Base-by-base conservation (phyloP, 2,888 invertebrate genomes). In the Orthosia cruda region DNA sequence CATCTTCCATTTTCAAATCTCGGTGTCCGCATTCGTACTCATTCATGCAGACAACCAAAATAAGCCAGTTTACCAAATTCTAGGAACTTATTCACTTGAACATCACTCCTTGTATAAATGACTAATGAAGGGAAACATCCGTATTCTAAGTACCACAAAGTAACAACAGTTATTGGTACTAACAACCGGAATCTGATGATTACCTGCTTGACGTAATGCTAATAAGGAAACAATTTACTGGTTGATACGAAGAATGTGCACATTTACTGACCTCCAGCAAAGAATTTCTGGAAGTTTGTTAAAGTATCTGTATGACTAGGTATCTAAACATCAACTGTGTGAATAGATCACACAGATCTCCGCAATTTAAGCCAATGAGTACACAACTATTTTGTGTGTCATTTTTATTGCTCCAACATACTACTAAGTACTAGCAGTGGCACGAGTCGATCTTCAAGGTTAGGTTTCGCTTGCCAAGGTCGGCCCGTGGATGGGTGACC, bases 161-260 rank as follows among this genome's bases (percentile, higher is more conserved):
- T 57, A 47, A 13, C n/a, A 26, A 45, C 54, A 47, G 52, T 47
- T 16, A 57, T 55, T 49, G 45, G 12, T 40, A 3, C 32, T 75
- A 78, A 75, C 57, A 16, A 75, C 81, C 81, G 78, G 78, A 75
- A 67, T 23, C 52, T 67, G 52, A n/a, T 74, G 75, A 81, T 78
- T 78, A 67, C 61, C 62, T 32, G 32, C 49, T 76, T 61, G 23
- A 50, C 54, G 47, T 57, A 81, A 78, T 81, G 67, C 40, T 77
- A 80, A 77, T 59, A 77, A 80, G 77, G 77, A 77, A 80, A 26
- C 40, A 75, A 75, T 78, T 78, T 78, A 78, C 81, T 52, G 55
- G 54, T 54, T 58, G 11, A 40, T 45, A 50, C 45, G 23, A 52
- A 57, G 68, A 78, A 62, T 74, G 74, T 66, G 75, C 69, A 81